Conservation (phyloP, 2,888 invertebrate genomes). For the Icerya purchasi region DNA sequence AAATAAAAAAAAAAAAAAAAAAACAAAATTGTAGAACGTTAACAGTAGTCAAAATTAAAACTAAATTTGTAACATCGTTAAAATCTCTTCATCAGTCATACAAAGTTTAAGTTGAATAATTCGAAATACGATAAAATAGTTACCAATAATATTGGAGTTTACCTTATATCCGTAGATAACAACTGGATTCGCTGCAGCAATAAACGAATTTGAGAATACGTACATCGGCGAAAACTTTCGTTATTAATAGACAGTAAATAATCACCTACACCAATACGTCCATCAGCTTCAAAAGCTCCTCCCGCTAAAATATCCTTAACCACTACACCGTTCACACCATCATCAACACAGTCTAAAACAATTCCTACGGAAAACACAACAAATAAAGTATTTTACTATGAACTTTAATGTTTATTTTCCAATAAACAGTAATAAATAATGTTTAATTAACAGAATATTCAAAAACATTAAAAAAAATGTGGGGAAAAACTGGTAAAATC, state of each 20-base stretch:
- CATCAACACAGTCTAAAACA: constrained; percentile 33
- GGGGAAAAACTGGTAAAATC: neutral
- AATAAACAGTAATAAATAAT: no score
- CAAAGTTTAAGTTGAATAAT: neutral
- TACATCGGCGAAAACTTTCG: constrained; percentile 33
- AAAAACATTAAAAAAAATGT: neutral
- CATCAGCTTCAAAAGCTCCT: constrained; percentile 34
- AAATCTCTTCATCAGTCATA: no score
- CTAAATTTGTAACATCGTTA: no score
- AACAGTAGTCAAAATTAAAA: no score
- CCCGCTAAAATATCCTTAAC: constrained; percentile 23
- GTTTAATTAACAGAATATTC: no score
- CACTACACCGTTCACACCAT: constrained; percentile 32
- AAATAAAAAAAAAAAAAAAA: no score
- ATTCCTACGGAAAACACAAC: constrained; percentile 26
- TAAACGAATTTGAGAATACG: constrained; percentile 34
- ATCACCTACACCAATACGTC: constrained; percentile 34
- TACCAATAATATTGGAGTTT: constrained; percentile 15
- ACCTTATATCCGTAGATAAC: constrained; percentile 35
- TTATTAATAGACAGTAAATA: constrained; percentile 34
- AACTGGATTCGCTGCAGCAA: constrained; percentile 34
- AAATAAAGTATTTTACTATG: no score
- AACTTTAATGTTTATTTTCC: no score
- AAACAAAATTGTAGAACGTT: no score
- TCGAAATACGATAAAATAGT: neutral